phyloP scores from a whole-genome alignment of 2,888 invertebrate species.

The Dioctria linearis region DNA sequence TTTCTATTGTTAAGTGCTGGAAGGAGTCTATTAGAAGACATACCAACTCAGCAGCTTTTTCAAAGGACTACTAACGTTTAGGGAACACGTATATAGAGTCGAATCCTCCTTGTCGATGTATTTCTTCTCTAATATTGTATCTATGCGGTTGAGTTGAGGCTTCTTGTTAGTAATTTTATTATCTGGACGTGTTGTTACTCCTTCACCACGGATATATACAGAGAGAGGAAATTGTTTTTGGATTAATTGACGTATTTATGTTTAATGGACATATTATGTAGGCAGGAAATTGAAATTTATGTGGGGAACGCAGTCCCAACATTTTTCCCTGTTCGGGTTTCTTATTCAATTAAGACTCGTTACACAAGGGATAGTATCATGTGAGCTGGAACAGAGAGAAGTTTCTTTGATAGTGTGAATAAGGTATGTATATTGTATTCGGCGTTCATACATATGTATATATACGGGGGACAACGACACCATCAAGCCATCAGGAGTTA shows the following conservation, averaged over 20 bases:
- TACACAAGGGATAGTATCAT: constrained; percentile 7
- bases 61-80: constrained; percentile 40
- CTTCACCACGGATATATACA: constrained; percentile 43
- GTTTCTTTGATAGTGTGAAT: background rate
- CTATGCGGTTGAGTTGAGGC: constrained; percentile 29
- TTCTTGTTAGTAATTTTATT: constrained; percentile 57
- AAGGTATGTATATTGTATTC: too few relatives aligned
- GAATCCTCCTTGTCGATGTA: constrained; percentile 25
- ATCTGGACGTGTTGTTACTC: constrained; percentile 55
- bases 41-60: constrained; percentile 53
- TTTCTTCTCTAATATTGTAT: constrained; percentile 5
- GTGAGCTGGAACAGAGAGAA: constrained; percentile 13
- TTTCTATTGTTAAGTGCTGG: constrained; percentile 40
- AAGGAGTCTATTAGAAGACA: constrained; percentile 52
- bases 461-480: too few relatives aligned
- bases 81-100: constrained; percentile 28
- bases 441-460: too few relatives aligned
- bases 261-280: constrained; percentile 58
- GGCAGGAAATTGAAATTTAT: constrained; percentile 58
- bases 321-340: constrained; percentile 18
- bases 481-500: too few relatives aligned
- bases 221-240: constrained; percentile 56
- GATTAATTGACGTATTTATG: constrained; percentile 59
- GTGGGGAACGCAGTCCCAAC: constrained; percentile 22
- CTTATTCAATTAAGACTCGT: constrained; percentile 52